A percentile compares a stretch with the other conserved stretches of the same genome.
Conservation (phyloP, 53 echinoderm and acorn worm genomes). For the Pentamera pediparva region DNA sequence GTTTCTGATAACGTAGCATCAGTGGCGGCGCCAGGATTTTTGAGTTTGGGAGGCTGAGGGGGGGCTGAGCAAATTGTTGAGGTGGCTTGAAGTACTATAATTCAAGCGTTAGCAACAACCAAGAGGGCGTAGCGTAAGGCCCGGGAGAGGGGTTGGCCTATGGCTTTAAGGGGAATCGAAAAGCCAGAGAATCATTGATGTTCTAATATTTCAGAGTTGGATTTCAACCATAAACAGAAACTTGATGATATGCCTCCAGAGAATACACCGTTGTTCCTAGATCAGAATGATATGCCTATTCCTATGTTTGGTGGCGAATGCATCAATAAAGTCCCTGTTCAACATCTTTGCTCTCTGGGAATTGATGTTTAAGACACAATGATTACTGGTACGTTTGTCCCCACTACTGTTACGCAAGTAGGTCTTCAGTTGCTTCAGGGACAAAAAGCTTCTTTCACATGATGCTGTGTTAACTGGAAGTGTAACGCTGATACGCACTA, state of each 20-base stretch:
- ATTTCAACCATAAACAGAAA: constrained; percentile 26
- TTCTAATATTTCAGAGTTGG: constrained; percentile 26
- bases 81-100: background rate
- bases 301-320: constrained; percentile 14
- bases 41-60: background rate
- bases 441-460: constrained; percentile 27
- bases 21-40: constrained; percentile 7
- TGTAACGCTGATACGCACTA: constrained; percentile 17
- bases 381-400: constrained; percentile 18
- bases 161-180: no score
- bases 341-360: constrained; percentile 25
- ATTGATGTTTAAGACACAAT: constrained; percentile 2
- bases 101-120: background rate
- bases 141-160: background rate
- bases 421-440: constrained; percentile 6
- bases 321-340: constrained; percentile 26
- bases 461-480: constrained; percentile 23
- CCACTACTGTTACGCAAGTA: constrained; percentile 12
- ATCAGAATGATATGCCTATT: constrained; percentile 22
- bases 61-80: background rate
- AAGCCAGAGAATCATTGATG: constrained; percentile 13
- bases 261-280: constrained; percentile 17
- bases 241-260: constrained; percentile 5
- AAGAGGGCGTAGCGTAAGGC: background rate
- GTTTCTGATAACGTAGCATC: no score